Conservation (phyloP, 2,888 invertebrate species). For the Idaea straminata region DNA sequence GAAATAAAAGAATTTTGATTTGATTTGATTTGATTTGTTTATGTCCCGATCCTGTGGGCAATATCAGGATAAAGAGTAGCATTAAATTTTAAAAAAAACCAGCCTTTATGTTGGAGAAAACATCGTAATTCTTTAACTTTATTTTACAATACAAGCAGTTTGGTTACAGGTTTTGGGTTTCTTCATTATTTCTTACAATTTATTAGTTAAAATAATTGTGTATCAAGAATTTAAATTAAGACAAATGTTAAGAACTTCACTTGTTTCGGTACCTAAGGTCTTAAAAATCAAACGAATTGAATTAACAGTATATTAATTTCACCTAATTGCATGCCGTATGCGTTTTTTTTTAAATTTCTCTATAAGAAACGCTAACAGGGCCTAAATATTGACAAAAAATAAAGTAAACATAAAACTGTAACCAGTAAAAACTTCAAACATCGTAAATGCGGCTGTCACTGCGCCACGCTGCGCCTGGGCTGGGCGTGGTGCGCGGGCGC, state of each 20-base stretch:
- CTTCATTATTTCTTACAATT: not conserved
- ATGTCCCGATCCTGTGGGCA: no score
- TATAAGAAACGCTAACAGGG: not conserved
- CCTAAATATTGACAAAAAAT: slow-evolving; percentile 5
- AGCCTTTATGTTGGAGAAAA: no score
- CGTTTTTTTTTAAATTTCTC: not conserved
- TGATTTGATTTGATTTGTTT: no score
- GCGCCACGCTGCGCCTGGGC: slow-evolving; percentile 7
- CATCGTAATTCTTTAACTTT: not conserved
- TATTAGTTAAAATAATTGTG: not conserved
- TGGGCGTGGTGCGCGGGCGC: slow-evolving; percentile 24
- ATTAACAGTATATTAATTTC: not conserved
- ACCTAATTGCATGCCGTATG: not conserved
- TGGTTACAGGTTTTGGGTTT: not conserved
- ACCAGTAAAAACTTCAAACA: not conserved
- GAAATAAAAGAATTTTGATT: no score
- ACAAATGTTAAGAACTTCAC: not conserved
- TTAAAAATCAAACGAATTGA: not conserved
- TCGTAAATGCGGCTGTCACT: not conserved
- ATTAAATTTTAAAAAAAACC: no score
- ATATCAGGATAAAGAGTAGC: no score
- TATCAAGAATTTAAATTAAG: not conserved
- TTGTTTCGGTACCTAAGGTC: not conserved
- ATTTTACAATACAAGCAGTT: not conserved
- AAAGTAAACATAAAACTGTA: not conserved